phyloP scores from a whole-genome alignment of 2,113 vertebrate species.

The Nanorana parkeri region DNA sequence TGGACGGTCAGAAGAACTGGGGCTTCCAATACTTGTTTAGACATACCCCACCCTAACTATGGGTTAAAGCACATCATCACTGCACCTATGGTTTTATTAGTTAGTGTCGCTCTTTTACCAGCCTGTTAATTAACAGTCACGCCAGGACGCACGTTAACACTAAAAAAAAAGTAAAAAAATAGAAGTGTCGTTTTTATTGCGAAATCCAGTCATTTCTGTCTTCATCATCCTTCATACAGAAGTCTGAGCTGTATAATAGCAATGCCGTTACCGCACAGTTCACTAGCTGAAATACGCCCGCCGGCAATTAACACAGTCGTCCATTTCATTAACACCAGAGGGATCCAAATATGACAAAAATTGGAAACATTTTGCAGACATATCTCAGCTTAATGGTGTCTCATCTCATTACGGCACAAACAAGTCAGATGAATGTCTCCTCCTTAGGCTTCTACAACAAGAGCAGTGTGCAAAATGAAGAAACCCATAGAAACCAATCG shows the following conservation, averaged over 20 bases:
- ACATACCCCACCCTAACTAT: too few species aligned
- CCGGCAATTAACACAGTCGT: not conserved
- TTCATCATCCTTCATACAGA: not conserved
- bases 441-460: not conserved
- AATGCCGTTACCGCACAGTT: not conserved
- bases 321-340: not conserved
- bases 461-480: too few species aligned
- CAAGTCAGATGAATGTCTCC: not conserved
- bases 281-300: not conserved
- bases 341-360: not conserved
- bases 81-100: too few species aligned
- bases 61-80: too few species aligned
- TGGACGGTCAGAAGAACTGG: too few species aligned
- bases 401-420: not conserved
- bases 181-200: not conserved
- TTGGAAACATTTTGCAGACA: not conserved
- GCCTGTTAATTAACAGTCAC: not conserved
- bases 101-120: too few species aligned
- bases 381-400: not conserved
- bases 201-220: not conserved
- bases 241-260: not conserved
- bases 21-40: too few species aligned
- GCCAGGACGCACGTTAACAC: not conserved
- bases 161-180: not conserved
- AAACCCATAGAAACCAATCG: too few species aligned